A percentile compares a stretch with the other conserved stretches of the same genome.
Conservation (phyloP, 2,797 vertebrate species). For the Sebastolobus altivelis region DNA sequence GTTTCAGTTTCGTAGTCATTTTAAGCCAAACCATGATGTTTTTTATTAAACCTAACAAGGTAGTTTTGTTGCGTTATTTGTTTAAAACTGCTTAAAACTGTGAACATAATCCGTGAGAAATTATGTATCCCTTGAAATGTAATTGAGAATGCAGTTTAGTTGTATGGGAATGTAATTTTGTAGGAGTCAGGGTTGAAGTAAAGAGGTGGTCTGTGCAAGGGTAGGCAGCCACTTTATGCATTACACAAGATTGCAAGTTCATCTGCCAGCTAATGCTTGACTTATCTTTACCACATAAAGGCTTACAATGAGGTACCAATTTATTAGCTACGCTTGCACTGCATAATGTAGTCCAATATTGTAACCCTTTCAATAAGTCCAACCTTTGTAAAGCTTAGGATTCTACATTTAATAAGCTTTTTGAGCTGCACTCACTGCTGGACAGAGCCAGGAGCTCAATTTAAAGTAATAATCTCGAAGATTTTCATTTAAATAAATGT, state of each 20-base stretch:
- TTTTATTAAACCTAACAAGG: too few species aligned
- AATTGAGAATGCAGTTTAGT: too few species aligned
- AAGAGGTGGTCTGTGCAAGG: slow-evolving; percentile 12
- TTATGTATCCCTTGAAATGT: too few species aligned
- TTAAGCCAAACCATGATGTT: too few species aligned
- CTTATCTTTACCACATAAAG: slow-evolving; percentile 17
- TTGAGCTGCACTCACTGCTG: not conserved
- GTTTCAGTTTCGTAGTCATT: too few species aligned
- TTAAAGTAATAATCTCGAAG: not conserved
- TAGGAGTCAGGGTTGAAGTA: not conserved
- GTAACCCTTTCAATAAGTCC: not conserved
- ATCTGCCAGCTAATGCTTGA: not conserved
- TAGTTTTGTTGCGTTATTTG: too few species aligned
- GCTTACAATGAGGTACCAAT: not conserved
- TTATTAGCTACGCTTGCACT: not conserved
- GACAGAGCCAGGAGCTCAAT: not conserved
- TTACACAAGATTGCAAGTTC: slow-evolving; percentile 6
- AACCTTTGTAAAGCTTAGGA: not conserved
- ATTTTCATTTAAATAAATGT: too few species aligned
- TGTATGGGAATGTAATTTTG: too few species aligned
- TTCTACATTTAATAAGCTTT: not conserved
- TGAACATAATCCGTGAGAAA: too few species aligned
- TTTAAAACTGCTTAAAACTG: too few species aligned
- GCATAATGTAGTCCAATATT: not conserved
- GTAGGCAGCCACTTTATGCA: not conserved